These are phyloP conservation scores for Zingel zingel DNA, from an alignment of 2,113 vertebrate species.

Conservation along the genomic window DNA sequence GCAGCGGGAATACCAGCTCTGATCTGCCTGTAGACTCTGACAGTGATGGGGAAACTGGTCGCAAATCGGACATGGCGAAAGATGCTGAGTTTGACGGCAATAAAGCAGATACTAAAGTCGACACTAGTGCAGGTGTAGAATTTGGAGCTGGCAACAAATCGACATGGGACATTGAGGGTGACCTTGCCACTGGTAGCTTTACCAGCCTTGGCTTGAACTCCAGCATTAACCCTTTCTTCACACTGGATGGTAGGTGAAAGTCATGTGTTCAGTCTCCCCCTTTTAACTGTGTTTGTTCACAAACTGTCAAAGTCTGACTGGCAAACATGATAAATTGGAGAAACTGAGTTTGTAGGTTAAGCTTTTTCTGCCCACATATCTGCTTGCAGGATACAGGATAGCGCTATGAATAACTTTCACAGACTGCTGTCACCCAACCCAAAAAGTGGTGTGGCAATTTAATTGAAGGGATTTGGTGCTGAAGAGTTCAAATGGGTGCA, in stretches of 20 bases:
- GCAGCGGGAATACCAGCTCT: neutral
- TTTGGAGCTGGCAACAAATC: conserved; percentile 32
- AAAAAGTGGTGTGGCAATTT: neutral
- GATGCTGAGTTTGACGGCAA: neutral
- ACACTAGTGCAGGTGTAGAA: conserved; percentile 8
- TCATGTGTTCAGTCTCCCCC: neutral
- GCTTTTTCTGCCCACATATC: neutral
- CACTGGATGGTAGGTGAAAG: conserved; percentile 82
- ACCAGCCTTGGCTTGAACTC: conserved; percentile 44
- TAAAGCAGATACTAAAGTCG: conserved; percentile 7
- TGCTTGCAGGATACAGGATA: neutral
- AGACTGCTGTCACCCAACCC: neutral
- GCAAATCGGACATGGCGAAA: conserved; percentile 1
- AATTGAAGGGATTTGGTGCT: neutral
- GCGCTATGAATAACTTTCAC: neutral
- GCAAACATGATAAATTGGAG: neutral
- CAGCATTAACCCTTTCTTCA: conserved; percentile 62
- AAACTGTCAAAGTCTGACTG: neutral
- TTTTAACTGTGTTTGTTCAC: neutral
- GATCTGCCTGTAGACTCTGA: neutral
- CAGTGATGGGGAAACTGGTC: neutral
- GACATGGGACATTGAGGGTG: neutral
- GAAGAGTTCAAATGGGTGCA: neutral
- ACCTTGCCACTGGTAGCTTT: conserved; percentile 31
- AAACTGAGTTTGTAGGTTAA: neutral